A percentile compares a stretch with the other conserved stretches of the same genome.
phyloP scores from a whole-genome alignment of 2,888 invertebrate genomes.

The Acrocyrtus sp. region DNA sequence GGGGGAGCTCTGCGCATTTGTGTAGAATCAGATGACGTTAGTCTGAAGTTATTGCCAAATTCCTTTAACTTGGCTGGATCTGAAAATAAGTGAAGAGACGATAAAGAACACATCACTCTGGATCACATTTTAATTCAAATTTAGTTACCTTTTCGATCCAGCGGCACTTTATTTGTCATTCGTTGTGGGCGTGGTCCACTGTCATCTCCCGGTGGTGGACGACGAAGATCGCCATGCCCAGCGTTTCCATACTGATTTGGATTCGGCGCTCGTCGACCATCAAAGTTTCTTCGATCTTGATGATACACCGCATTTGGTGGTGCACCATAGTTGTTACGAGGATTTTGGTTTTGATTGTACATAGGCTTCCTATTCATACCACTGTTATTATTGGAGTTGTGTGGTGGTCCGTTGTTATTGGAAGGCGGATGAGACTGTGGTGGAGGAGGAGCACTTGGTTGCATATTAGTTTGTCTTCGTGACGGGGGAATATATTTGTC shows the following conservation, averaged over 20 bases:
- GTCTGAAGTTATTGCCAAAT: constrained; percentile 52
- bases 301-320: constrained; percentile 57
- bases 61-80: constrained; percentile 55
- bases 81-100: too few species aligned
- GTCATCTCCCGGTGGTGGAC: constrained; percentile 37
- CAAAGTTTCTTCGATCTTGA: constrained; percentile 52
- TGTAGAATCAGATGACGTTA: constrained; percentile 35
- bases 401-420: constrained; percentile 58
- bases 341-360: constrained; percentile 67
- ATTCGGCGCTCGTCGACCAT: constrained; percentile 49
- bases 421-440: constrained; percentile 62
- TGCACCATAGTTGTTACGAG: constrained; percentile 55
- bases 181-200: constrained; percentile 51
- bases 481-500: constrained; percentile 63
- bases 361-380: constrained; percentile 63
- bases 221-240: constrained; percentile 38
- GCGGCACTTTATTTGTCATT: constrained; percentile 53
- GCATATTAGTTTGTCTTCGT: constrained; percentile 64
- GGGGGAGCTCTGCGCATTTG: constrained; percentile 48
- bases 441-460: constrained; percentile 66
- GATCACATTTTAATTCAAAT: too few species aligned
- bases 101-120: too few species aligned
- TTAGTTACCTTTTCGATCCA: constrained; percentile 53
- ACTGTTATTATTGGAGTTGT: constrained; percentile 50
- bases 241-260: constrained; percentile 55